A percentile compares a stretch with the other conserved stretches of the same genome.
Evolutionary conservation across 2,888 invertebrate genomes (phyloP).

Genomic region (Liposcelis brunnea): DNA sequence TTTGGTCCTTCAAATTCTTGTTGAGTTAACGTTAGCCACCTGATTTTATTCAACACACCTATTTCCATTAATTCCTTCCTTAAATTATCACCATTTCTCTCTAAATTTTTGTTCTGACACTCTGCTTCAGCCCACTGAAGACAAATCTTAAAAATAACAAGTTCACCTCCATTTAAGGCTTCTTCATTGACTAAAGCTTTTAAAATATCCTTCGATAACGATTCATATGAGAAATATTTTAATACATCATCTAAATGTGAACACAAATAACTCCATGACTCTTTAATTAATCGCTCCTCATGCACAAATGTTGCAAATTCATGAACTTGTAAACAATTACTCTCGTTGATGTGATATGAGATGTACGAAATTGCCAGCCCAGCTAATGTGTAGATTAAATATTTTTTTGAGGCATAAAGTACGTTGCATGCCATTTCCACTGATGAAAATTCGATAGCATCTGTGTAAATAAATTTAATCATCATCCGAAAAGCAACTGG

Average conservation of each 20-base stretch:
- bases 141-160: no score
- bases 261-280: background rate
- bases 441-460: slow-evolving; percentile 33
- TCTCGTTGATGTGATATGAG: background rate
- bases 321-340: slow-evolving; percentile 3
- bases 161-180: no score
- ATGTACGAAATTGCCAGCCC: slow-evolving; percentile 12
- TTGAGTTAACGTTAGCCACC: no score
- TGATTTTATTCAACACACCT: no score
- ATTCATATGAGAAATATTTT: background rate
- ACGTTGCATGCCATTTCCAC: slow-evolving; percentile 42
- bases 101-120: no score
- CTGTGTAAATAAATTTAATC: slow-evolving; percentile 43
- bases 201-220: no score
- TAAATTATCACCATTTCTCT: no score
- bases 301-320: background rate
- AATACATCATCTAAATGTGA: background rate
- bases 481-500: slow-evolving; percentile 40
- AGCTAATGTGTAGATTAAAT: slow-evolving; percentile 36
- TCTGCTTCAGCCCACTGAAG: no score
- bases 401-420: slow-evolving; percentile 46
- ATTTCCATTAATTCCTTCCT: no score
- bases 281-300: background rate
- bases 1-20: no score
- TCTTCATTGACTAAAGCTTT: no score